Percentiles rank a stretch among this genome's conserved stretches.
phyloP scores from a whole-genome alignment of 2,797 vertebrate genomes.

The Acanthurus lineatus region DNA sequence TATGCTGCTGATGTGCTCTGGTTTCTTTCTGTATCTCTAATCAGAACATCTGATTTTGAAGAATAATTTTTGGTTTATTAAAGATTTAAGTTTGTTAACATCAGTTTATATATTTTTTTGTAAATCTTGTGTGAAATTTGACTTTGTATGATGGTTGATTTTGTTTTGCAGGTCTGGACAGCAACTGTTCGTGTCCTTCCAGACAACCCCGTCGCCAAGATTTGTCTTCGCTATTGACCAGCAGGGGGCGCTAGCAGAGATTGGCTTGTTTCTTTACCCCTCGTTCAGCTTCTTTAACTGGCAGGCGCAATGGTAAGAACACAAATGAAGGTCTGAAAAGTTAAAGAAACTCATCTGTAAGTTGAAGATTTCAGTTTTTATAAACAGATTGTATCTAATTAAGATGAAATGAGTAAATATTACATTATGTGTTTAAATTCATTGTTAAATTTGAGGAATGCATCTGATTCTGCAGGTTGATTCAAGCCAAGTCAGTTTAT shows the following conservation, averaged over 20 bases:
- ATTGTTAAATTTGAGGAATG: no score
- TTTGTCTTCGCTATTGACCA: conserved; percentile 85
- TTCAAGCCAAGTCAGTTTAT: no score
- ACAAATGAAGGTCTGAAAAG: no score
- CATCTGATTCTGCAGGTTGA: no score
- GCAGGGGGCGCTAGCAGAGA: conserved; percentile 84
- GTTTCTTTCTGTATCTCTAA: neutral
- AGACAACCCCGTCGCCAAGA: conserved; percentile 82
- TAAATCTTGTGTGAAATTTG: no score
- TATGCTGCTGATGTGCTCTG: neutral
- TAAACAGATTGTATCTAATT: neutral
- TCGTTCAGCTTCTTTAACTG: conserved; percentile 85
- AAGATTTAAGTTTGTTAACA: neutral
- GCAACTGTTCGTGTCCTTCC: conserved; percentile 82
- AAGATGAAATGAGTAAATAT: neutral
- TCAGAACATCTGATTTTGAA: neutral
- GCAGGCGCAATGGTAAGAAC: conserved; percentile 87
- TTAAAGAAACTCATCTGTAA: neutral
- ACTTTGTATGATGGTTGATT: neutral
- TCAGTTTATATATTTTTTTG: no score
- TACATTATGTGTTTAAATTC: no score
- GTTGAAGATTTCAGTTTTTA: neutral
- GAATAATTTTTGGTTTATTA: neutral
- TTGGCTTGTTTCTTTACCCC: conserved; percentile 86
- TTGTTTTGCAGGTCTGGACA: conserved; percentile 67